Percentiles rank a stretch among this genome's conserved stretches.
These are phyloP conservation scores for Eulemur rubriventer DNA, from an alignment of 2,797 vertebrate species.

Conservation along the genomic window DNA sequence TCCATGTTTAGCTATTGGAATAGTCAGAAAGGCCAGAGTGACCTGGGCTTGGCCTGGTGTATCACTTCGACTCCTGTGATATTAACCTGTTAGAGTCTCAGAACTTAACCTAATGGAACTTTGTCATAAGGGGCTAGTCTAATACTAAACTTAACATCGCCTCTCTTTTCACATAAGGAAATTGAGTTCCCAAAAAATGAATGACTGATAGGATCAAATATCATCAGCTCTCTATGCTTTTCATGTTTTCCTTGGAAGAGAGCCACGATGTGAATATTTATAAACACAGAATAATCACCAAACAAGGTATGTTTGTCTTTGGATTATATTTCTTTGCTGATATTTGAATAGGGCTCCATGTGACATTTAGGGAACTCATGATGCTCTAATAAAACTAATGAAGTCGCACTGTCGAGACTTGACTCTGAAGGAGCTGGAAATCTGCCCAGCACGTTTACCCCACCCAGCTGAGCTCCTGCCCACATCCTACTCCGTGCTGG, in stretches of 20 bases:
- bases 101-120: background rate
- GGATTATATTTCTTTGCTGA: slow-evolving; percentile 57
- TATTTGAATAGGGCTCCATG: slow-evolving; percentile 38
- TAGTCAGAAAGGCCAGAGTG: background rate
- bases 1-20: background rate
- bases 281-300: slow-evolving; percentile 48
- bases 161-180: background rate
- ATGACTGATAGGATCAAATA: background rate
- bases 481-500: background rate
- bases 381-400: slow-evolving; percentile 54
- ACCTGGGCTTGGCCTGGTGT: background rate
- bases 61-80: background rate
- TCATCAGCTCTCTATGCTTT: background rate
- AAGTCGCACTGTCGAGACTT: background rate
- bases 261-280: slow-evolving; percentile 40
- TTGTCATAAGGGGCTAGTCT: background rate
- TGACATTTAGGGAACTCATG: slow-evolving; percentile 51
- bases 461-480: background rate
- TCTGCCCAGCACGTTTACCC: background rate
- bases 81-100: background rate
- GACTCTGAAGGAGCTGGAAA: background rate
- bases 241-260: background rate
- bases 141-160: background rate
- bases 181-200: background rate
- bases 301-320: slow-evolving; percentile 55